These are phyloP conservation scores for Sapayoa aenigma DNA, from an alignment of 2,113 vertebrate genomes.

Conservation along the genomic window DNA sequence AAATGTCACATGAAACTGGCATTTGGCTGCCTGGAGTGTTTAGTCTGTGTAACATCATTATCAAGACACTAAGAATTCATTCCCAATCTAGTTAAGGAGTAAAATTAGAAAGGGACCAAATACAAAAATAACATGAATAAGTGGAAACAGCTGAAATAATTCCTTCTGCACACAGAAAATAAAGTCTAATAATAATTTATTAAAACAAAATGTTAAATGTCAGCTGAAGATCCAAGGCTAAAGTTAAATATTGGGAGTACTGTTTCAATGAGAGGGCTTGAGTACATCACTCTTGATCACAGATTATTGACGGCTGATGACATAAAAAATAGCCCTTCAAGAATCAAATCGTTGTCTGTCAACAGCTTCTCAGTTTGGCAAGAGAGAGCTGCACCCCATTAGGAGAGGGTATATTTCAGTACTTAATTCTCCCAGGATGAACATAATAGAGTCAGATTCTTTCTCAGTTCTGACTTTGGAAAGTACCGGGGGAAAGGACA, in stretches of 20 bases:
- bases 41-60: conserved; percentile 12
- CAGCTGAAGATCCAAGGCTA: conserved; percentile 7
- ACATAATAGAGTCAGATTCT: neutral
- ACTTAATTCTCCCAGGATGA: neutral
- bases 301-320: neutral
- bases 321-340: neutral
- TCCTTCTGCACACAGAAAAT: conserved; percentile 37
- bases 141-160: conserved; percentile 63
- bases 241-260: neutral
- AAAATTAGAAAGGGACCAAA: conserved; percentile 57
- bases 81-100: conserved; percentile 11
- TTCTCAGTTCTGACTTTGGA: neutral
- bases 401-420: neutral
- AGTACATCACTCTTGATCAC: neutral
- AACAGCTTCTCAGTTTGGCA: neutral
- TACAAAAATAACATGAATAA: conserved; percentile 54
- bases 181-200: conserved; percentile 43
- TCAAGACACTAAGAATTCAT: conserved; percentile 28
- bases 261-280: neutral
- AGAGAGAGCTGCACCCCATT: neutral
- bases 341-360: neutral
- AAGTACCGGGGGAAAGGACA: neutral
- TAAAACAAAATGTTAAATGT: conserved; percentile 34
- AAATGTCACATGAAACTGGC: conserved; percentile 15
- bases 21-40: conserved; percentile 29